Evolutionary conservation across 2,797 vertebrate genomes (phyloP).

Genomic region (Myotis daubentonii): DNA sequence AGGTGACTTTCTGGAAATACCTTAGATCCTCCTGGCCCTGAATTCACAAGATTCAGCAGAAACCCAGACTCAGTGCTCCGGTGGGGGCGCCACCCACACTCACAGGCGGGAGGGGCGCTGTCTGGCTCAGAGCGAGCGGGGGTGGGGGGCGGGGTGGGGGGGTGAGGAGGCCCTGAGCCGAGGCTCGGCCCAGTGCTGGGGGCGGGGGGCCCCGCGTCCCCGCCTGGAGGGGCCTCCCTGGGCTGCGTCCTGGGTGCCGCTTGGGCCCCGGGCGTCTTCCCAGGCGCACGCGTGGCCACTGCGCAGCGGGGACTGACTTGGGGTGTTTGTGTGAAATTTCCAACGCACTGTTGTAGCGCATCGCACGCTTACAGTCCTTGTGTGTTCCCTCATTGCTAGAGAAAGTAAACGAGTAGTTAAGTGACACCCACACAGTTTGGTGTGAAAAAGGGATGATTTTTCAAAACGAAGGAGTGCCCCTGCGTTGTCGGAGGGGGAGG

Average conservation of each 20-base stretch:
- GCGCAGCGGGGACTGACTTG: not conserved
- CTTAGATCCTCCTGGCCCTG: too few relatives aligned
- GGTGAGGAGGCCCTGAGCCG: not conserved
- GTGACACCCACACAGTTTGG: constrained; percentile 1
- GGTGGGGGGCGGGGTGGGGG: not conserved
- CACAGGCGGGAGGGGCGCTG: not conserved
- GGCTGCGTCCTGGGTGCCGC: accelerated
- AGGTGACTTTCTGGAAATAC: not conserved
- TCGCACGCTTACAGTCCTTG: not conserved
- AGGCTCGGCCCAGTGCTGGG: accelerated
- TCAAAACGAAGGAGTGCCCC: constrained; percentile 24
- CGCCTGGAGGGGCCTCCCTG: accelerated
- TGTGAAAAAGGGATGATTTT: constrained; percentile 35
- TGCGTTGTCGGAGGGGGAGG: not conserved
- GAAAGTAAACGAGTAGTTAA: constrained; percentile 60
- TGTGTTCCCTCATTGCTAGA: constrained; percentile 12
- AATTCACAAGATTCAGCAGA: too few relatives aligned
- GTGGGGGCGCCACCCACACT: too few relatives aligned
- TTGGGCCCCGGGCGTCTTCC: accelerated
- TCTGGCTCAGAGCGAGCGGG: not conserved
- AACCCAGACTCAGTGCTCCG: too few relatives aligned
- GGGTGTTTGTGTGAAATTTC: not conserved
- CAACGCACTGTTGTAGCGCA: accelerated
- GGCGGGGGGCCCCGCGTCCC: too few relatives aligned
- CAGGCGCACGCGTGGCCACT: accelerated